Percentiles rank a stretch among this genome's conserved stretches.
Evolutionary conservation across 1,140 invertebrate species (phyloP).

Genomic region (Drosophila leontia): DNA sequence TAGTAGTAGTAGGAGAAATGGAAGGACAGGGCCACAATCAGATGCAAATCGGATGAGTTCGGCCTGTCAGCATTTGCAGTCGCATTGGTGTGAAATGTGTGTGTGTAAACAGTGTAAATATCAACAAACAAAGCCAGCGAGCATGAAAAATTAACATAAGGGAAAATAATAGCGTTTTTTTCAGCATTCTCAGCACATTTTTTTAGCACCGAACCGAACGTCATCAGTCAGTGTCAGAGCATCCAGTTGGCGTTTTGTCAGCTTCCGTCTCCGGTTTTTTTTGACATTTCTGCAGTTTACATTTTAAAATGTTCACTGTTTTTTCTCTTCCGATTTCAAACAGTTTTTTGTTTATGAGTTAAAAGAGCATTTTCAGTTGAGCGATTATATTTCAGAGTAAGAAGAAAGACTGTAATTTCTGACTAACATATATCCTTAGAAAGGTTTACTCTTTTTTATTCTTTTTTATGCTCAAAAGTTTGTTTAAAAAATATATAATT

Average conservation of each 20-base stretch:
- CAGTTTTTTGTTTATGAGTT: slow-evolving; percentile 22
- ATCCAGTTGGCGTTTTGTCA: slow-evolving; percentile 73
- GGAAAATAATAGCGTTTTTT: slow-evolving; percentile 26
- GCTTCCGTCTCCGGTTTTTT: slow-evolving; percentile 61
- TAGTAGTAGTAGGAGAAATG: slow-evolving; percentile 9
- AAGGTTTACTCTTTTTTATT: neutral
- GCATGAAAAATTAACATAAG: slow-evolving; percentile 81
- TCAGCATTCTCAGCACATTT: slow-evolving; percentile 26
- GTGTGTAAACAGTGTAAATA: slow-evolving; percentile 69
- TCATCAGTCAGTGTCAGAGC: slow-evolving; percentile 78
- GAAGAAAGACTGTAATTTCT: neutral
- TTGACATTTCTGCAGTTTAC: slow-evolving; percentile 41
- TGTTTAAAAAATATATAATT: too few relatives aligned
- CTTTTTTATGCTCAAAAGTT: too few relatives aligned
- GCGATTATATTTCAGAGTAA: slow-evolving; percentile 23
- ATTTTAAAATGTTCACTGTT: slow-evolving; percentile 17
- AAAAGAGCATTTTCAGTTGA: slow-evolving; percentile 1
- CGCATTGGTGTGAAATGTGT: neutral
- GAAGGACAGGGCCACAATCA: slow-evolving; percentile 7
- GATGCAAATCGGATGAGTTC: slow-evolving; percentile 49
- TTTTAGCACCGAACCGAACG: slow-evolving; percentile 28
- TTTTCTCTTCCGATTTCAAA: slow-evolving; percentile 49
- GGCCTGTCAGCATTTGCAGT: slow-evolving; percentile 49
- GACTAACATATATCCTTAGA: neutral
- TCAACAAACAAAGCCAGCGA: slow-evolving; percentile 45